Evolutionary conservation across 1,140 invertebrate species (phyloP).

Genomic region (Campoletis sonorensis): DNA sequence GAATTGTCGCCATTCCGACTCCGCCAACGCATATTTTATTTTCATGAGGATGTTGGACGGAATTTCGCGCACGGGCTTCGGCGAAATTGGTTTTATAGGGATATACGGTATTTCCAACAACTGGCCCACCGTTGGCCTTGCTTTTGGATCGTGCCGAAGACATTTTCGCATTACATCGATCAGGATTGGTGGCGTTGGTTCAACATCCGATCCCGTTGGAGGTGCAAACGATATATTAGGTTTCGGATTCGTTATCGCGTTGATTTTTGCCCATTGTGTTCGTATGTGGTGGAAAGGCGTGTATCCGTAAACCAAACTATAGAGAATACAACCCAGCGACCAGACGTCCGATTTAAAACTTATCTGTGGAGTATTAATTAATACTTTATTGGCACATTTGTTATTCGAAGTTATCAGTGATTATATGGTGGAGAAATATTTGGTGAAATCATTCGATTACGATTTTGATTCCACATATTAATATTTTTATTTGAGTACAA

Average conservation of each 20-base stretch:
- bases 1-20: slow-evolving; percentile 70
- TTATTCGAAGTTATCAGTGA: background rate
- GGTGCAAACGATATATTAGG: slow-evolving; percentile 86
- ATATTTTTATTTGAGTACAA: too few species aligned
- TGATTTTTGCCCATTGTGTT: slow-evolving; percentile 86
- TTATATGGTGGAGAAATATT: slow-evolving; percentile 9
- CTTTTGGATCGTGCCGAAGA: slow-evolving; percentile 83
- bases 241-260: slow-evolving; percentile 88
- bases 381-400: slow-evolving; percentile 11
- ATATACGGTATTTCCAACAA: slow-evolving; percentile 82
- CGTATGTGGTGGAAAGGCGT: slow-evolving; percentile 94
- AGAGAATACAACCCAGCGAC: slow-evolving; percentile 98
- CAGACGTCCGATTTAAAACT: slow-evolving; percentile 97
- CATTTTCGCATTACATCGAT: slow-evolving; percentile 82
- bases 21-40: slow-evolving; percentile 64
- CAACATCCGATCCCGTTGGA: slow-evolving; percentile 65
- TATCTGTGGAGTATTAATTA: slow-evolving; percentile 80
- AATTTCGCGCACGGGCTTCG: slow-evolving; percentile 51
- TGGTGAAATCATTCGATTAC: slow-evolving; percentile 19
- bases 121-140: slow-evolving; percentile 84
- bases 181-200: slow-evolving; percentile 74
- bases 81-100: slow-evolving; percentile 48
- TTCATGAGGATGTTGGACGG: slow-evolving; percentile 64
- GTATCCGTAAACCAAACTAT: slow-evolving; percentile 92
- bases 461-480: too few species aligned